Base-by-base conservation (phyloP, 2,797 vertebrate species). In the Heteromormyrus szaboi region DNA sequence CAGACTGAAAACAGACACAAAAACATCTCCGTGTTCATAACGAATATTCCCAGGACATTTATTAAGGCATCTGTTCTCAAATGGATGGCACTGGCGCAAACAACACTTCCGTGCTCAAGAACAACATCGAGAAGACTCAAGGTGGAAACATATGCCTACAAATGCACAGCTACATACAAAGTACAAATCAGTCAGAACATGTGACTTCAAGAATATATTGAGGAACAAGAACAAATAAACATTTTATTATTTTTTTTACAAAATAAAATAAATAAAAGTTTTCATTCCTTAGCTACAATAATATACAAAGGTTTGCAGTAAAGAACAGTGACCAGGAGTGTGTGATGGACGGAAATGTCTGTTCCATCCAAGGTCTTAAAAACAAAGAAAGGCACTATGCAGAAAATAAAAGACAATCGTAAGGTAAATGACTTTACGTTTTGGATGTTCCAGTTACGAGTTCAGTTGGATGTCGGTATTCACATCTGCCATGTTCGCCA, bases 51-150 rank as follows among this genome's bases (percentile, higher is more conserved):
- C 62, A 76, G 50, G 29, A 56, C 83, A n/a, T 90, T 90, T 90
- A 88, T 88, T 86, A 88, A 85, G 59, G 62, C 87, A 90, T 88
- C 81, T 90, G 59, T 90, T 90, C 81, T 48, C 48, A 88, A 90
- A 86, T 85, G 7, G 33, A 48, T 59, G 89, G 62, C 62, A 86
- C 62, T 33, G 53, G 72, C 48, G 65, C 59, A 86, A n/a, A 72
- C 53, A 76, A 86, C 48, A 59, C 87, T 48, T 56, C 4, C 54
- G 83, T 53, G 48, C 83, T 86, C 33, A 85, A 44, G 44, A 76
- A 88, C 48, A 41, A 86, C 83, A 48, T 85, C 48, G 12, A 59
- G 46, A 19, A 37, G 14, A 86, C 33, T 41, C 85, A 9, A 59
- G 51, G 17, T 7, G 19, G 7, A n/a, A 88, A 37, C 7, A 6